Base-by-base conservation (phyloP, 1,140 invertebrate genomes). In the Saccostrea cuccullata region DNA sequence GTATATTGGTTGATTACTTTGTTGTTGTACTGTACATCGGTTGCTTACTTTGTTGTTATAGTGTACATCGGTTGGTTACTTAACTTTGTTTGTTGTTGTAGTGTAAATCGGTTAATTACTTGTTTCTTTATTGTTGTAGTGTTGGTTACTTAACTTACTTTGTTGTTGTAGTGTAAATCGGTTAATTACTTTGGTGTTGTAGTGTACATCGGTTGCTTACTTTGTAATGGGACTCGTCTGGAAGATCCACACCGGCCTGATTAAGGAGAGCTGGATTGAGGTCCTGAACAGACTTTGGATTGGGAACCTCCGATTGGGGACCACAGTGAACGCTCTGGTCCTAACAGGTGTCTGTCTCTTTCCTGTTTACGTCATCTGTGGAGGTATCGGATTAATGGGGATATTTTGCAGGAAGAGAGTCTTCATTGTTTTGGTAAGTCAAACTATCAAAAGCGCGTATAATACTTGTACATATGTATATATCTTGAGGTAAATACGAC, bases 211-310 rank as follows among this genome's bases (percentile, higher is more conserved):
- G 13, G 70, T 77, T 6, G 70, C 8, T 26, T 77, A 77, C 26
- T 77, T 77, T 77, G 70, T 77, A 26, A 77, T 77, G 70, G 70
- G 70, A 30, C 70, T 77, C 11, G 70, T 77, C 30, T 77, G 70
- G 70, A 77, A 77, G 13, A 6, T 77, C 70, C 70, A 77, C 26
- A 77, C 70, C 4, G 70, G 70, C 11, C 23, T 77, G 5, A 77
- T 77, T 13, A 12, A 77, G 9, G 70, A 77, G 15, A 77, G 26
- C 12, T 77, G 70, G 70, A 77, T 77, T 0, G 15, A 13, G 9
- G 30, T 77, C 70, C 70, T 77, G 23, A 77, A 77, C 30, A 30
- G 70, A 36, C 13, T 77, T 23, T 77, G 70, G 70, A 77, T 77
- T 2, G 70, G 70, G 4, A 40, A 77, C 12, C 26, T 77, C 5